Base-by-base conservation (phyloP, 1,140 invertebrate species). In the Penaeus vannamei region DNA sequence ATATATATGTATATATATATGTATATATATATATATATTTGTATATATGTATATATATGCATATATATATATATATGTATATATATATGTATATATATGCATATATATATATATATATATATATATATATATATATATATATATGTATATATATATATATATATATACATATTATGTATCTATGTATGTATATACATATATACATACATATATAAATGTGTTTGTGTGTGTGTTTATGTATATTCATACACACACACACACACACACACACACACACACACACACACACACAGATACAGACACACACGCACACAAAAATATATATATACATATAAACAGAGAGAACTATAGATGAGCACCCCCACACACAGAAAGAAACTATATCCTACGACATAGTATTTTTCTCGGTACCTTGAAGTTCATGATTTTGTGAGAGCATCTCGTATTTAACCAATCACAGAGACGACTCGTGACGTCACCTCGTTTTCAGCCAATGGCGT, bases 201-300 rank as follows among this genome's bases (percentile, higher is more conserved):
- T 42, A 81, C 46, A 81, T 81, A 81, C 46, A 81, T 80, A 80
- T 80, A 80, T 80, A 80, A 36, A 80, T 80, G 36, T 80, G 36
- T 80, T 36, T 80, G 36, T 80, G 36, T 80, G 36, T 80, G 36
- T 80, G 36, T 80, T 36, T 80, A 80, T 80, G 22, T 80, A 12
- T 26, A 80, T 80, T 26, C 36, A 79, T 79, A 26, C 20, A 79
- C 36, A 79, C 36, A 26, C 36, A 79, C 36, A 79, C 36, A 79
- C 36, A 79, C 36, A 79, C 36, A 79, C 36, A 79, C 36, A 79
- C 36, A 79, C 36, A 79, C 36, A 79, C 36, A 79, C 36, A 79
- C 36, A 79, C 36, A 79, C 36, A 79, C 36, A 79, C 36, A 79
- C 36, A 79, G n/a, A n/a, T n/a, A n/a, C n/a, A n/a, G n/a, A n/a